Evolutionary conservation across 2,113 vertebrate genomes (phyloP).

Genomic region (Neofelis nebulosa): DNA sequence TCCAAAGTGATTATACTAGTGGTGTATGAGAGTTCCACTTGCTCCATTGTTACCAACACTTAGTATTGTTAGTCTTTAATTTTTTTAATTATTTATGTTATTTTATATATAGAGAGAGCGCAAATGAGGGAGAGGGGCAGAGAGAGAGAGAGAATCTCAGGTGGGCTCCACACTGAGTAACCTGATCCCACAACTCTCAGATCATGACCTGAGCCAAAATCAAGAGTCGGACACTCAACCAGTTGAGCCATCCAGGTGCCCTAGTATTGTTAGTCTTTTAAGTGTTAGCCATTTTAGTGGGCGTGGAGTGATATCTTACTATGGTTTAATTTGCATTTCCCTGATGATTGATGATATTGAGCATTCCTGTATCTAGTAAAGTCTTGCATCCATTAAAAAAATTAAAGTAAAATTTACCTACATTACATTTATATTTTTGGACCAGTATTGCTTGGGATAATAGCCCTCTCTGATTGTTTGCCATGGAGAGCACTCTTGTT

Average conservation of each 20-base stretch:
- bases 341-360: not conserved
- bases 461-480: not conserved
- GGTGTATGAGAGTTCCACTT: not conserved
- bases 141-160: no score
- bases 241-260: no score
- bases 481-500: not conserved
- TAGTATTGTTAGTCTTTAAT: not conserved
- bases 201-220: no score
- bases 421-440: not conserved
- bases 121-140: no score
- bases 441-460: not conserved
- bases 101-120: no score
- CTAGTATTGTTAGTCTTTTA: not conserved
- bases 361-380: not conserved
- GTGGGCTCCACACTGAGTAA: no score
- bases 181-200: no score
- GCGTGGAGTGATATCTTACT: not conserved
- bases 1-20: not conserved
- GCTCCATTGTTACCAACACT: not conserved
- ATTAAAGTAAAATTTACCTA: not conserved
- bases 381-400: not conserved
- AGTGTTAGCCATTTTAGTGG: not conserved
- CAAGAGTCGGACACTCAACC: no score
- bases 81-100: no score
- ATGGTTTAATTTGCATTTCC: not conserved